These are phyloP conservation scores for Caenorhabditis doughertyi DNA, from an alignment of 2,888 invertebrate species.

Conservation along the genomic window DNA sequence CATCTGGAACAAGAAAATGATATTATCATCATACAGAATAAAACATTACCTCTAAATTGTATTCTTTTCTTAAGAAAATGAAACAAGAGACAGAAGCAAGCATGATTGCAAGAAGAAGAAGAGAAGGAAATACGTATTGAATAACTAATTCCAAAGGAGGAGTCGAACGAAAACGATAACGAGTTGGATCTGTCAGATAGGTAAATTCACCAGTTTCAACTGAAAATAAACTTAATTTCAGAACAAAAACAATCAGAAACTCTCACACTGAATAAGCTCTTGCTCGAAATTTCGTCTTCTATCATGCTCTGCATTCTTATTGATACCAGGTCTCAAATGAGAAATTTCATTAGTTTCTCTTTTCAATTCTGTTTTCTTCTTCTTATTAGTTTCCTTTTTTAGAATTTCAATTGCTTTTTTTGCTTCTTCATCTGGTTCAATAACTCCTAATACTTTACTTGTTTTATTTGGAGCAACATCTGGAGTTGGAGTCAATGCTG, in stretches of 20 bases:
- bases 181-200: constrained; percentile 44
- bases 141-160: constrained; percentile 30
- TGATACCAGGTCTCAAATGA: constrained; percentile 30
- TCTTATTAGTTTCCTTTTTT: constrained; percentile 1
- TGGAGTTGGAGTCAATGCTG: constrained; percentile 22
- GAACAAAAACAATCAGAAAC: not conserved
- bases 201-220: constrained; percentile 53
- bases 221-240: constrained; percentile 10
- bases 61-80: constrained; percentile 21
- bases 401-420: not conserved
- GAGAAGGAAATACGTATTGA: constrained; percentile 35
- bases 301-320: not conserved
- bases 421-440: not conserved
- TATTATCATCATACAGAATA: not conserved
- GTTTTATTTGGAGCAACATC: constrained; percentile 15
- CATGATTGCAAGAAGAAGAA: constrained; percentile 35
- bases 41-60: not conserved
- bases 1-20: constrained; percentile 15
- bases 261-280: constrained; percentile 28
- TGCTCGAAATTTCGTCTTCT: constrained; percentile 10
- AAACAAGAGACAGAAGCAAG: constrained; percentile 19
- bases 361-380: constrained; percentile 6
- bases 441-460: not conserved
- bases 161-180: constrained; percentile 44
- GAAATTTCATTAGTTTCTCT: constrained; percentile 32